Percentiles rank a stretch among this genome's conserved stretches.
Conservation (phyloP, 2,113 vertebrate species). For the Rhagologus leucostigma region DNA sequence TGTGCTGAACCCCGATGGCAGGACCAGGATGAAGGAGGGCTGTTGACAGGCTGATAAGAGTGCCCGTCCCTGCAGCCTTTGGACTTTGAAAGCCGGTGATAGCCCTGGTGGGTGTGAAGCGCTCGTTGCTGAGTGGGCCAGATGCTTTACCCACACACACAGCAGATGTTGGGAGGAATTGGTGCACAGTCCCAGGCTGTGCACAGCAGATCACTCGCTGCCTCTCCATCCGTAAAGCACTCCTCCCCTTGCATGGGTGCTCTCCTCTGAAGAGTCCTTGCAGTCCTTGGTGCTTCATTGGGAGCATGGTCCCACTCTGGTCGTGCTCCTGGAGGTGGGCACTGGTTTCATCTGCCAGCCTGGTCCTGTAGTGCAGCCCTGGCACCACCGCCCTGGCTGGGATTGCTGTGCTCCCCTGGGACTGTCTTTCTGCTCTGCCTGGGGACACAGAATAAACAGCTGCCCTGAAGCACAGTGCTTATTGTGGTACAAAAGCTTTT, state of each 20-base stretch:
- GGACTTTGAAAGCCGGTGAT: background rate
- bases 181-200: background rate
- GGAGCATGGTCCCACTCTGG: background rate
- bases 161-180: background rate
- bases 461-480: background rate
- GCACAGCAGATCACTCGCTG: background rate
- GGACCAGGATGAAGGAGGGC: background rate
- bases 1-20: background rate
- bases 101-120: background rate
- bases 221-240: background rate
- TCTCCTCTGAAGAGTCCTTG: background rate
- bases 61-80: background rate
- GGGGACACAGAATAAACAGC: background rate
- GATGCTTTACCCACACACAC: background rate
- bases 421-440: background rate
- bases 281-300: background rate
- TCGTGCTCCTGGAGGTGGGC: background rate
- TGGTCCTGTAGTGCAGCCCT: background rate
- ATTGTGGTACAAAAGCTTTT: background rate
- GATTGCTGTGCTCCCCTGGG: background rate
- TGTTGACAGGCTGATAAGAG: background rate
- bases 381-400: background rate
- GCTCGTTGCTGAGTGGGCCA: rapidly evolving
- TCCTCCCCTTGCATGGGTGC: rapidly evolving
- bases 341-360: background rate